Evolutionary conservation across 2,797 vertebrate species (phyloP).

Genomic region (Argentina silus): DNA sequence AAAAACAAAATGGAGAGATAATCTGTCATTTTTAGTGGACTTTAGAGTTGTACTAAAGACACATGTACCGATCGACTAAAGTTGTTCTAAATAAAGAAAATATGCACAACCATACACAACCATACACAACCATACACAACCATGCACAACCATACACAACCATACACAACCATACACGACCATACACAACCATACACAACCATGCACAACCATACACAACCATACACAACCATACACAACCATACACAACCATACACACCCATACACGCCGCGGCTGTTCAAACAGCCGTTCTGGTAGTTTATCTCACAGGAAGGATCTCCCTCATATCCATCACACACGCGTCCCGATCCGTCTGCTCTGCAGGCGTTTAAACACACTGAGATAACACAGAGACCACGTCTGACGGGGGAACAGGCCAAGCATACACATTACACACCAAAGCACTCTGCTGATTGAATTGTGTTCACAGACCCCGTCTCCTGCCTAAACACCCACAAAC

Average conservation of each 20-base stretch:
- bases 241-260: too few relatives aligned
- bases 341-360: slow-evolving; percentile 32
- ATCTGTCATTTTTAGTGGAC: not conserved
- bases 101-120: too few relatives aligned
- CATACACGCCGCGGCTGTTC: slow-evolving; percentile 25
- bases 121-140: too few relatives aligned
- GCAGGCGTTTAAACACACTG: slow-evolving; percentile 46
- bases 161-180: too few relatives aligned
- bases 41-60: too few relatives aligned
- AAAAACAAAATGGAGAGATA: not conserved
- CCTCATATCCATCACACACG: slow-evolving; percentile 41
- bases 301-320: slow-evolving; percentile 30
- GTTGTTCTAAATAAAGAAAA: too few relatives aligned
- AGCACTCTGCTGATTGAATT: slow-evolving; percentile 57
- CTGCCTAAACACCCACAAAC: slow-evolving; percentile 41
- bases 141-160: too few relatives aligned
- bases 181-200: too few relatives aligned
- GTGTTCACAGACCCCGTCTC: slow-evolving; percentile 60
- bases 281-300: slow-evolving; percentile 16
- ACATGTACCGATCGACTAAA: not conserved
- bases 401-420: slow-evolving; percentile 45
- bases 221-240: too few relatives aligned
- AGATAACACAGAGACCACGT: slow-evolving; percentile 32
- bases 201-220: too few relatives aligned
- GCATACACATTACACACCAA: not conserved